Percentiles rank a stretch among this genome's conserved stretches.
These are phyloP conservation scores for Arnoldichthys spilopterus DNA, from an alignment of 2,797 vertebrate species.

Conservation along the genomic window DNA sequence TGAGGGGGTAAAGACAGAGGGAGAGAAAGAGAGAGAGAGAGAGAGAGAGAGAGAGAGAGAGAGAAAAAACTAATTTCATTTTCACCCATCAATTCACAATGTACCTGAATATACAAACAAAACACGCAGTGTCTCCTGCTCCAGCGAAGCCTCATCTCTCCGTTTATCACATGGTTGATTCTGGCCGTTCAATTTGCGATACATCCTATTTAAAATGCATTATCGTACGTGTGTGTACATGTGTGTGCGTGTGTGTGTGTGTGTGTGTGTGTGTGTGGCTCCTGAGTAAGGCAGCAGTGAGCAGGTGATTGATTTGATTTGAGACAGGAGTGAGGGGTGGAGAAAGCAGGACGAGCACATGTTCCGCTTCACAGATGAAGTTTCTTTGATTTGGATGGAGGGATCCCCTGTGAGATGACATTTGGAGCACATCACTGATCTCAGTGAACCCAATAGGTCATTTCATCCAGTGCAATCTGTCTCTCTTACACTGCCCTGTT, in stretches of 20 bases:
- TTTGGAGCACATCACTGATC: constrained; percentile 52
- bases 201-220: constrained; percentile 82
- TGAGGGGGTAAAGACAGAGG: constrained; percentile 29
- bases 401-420: constrained; percentile 72
- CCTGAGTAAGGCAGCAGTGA: constrained; percentile 77
- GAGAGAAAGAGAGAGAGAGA: constrained; percentile 60
- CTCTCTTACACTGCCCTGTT: neutral
- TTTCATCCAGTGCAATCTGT: neutral
- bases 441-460: constrained; percentile 4
- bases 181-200: constrained; percentile 80
- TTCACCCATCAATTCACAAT: constrained; percentile 39
- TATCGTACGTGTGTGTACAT: constrained; percentile 78
- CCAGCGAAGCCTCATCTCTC: constrained; percentile 16
- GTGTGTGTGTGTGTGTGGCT: constrained; percentile 58
- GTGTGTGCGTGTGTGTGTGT: too few species aligned
- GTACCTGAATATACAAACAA: constrained; percentile 47
- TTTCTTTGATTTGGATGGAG: constrained; percentile 81
- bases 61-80: constrained; percentile 33
- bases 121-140: constrained; percentile 23
- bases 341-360: constrained; percentile 70
- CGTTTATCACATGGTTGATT: constrained; percentile 74
- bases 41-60: constrained; percentile 10
- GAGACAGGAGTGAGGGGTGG: constrained; percentile 60
- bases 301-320: constrained; percentile 75
- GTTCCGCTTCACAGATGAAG: constrained; percentile 78